Evolutionary conservation across 2,888 invertebrate genomes (phyloP).

Genomic region (Agrochola lota): DNA sequence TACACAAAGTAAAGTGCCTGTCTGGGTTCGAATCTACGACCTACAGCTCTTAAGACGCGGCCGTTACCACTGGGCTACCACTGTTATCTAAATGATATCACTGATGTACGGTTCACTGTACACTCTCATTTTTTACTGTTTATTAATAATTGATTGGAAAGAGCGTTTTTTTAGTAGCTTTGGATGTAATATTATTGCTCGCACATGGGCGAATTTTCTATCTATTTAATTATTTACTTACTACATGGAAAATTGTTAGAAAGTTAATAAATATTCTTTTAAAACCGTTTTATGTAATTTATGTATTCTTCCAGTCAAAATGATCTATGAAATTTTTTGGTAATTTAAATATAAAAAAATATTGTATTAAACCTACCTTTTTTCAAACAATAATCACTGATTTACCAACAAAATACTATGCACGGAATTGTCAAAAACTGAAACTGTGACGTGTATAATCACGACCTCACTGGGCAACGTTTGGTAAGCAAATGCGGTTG

Average conservation of each 20-base stretch:
- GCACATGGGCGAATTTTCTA: no score
- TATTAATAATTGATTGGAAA: background rate
- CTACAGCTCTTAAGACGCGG: no score
- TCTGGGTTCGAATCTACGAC: no score
- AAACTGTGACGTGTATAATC: slow-evolving; percentile 33
- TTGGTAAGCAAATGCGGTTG: slow-evolving; percentile 62
- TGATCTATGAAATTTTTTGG: no score
- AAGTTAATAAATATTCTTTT: background rate
- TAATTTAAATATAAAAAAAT: background rate
- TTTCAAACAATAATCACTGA: slow-evolving; percentile 32
- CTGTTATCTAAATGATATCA: no score
- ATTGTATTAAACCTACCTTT: slow-evolving; percentile 37
- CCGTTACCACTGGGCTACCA: no score
- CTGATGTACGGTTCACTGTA: background rate
- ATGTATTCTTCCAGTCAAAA: background rate
- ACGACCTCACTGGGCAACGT: slow-evolving; percentile 64
- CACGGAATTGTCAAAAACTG: slow-evolving; percentile 54
- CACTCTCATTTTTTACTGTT: background rate
- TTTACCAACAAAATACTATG: slow-evolving; percentile 22
- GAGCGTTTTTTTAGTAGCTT: background rate
- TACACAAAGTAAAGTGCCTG: no score
- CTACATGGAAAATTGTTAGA: background rate
- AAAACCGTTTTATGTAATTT: background rate
- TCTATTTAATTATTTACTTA: background rate
- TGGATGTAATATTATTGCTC: background rate